A percentile compares a stretch with the other conserved stretches of the same genome.
Conservation (phyloP, 2,797 vertebrate species). For the Pangasius macronema region DNA sequence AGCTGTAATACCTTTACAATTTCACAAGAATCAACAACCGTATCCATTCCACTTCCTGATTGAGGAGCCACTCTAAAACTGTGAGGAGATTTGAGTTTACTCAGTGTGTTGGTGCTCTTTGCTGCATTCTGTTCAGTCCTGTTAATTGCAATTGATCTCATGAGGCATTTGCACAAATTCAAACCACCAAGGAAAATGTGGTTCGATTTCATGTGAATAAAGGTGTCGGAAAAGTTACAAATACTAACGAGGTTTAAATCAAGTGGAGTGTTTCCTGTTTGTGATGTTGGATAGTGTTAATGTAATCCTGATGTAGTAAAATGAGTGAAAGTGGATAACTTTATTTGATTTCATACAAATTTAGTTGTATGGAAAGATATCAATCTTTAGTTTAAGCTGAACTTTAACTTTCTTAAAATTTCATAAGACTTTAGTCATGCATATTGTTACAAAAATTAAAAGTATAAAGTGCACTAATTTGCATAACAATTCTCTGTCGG, state of each 20-base stretch:
- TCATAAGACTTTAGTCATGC: background rate
- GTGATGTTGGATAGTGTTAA: background rate
- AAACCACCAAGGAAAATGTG: background rate
- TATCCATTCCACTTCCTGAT: constrained; percentile 4
- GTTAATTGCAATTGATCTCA: constrained; percentile 19
- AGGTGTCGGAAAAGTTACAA: background rate
- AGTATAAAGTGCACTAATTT: background rate
- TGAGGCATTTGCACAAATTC: constrained; percentile 4
- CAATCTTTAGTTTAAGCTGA: background rate
- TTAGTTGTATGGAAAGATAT: background rate
- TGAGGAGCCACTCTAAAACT: background rate
- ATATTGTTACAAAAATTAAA: background rate
- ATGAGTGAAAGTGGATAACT: background rate
- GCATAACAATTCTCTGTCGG: background rate
- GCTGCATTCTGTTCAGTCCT: background rate
- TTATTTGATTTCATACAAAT: background rate
- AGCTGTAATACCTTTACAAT: background rate
- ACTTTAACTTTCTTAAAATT: background rate
- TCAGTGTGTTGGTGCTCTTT: background rate
- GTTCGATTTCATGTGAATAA: background rate
- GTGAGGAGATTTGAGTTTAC: constrained; percentile 12
- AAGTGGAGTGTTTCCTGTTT: background rate
- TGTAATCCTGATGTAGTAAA: background rate
- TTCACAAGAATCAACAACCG: background rate
- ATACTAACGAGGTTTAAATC: background rate